phyloP scores from a whole-genome alignment of 2,797 vertebrate species.

The Antrozous pallidus region DNA sequence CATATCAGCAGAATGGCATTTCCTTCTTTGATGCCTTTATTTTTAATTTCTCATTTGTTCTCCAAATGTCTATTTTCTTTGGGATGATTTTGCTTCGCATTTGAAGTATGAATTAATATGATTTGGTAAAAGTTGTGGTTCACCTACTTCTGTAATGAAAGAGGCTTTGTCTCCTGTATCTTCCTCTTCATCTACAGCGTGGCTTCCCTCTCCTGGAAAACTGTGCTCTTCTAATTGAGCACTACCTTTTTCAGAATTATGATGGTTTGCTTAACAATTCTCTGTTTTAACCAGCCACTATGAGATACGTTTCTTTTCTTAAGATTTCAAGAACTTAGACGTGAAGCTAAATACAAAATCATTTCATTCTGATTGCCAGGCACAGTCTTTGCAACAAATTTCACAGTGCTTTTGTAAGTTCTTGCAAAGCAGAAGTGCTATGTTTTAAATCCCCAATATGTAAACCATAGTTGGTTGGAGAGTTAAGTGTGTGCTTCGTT shows the following conservation, averaged over 20 bases:
- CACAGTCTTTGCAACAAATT: constrained; percentile 91
- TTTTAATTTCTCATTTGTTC: constrained; percentile 58
- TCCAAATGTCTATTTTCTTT: constrained; percentile 71
- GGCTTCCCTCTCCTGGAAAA: constrained; percentile 68
- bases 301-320: constrained; percentile 73
- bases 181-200: constrained; percentile 66
- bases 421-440: constrained; percentile 86
- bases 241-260: constrained; percentile 67
- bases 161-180: constrained; percentile 80
- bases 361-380: constrained; percentile 89
- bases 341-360: constrained; percentile 86
- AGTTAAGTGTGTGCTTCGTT: constrained; percentile 74
- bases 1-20: constrained; percentile 31
- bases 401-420: constrained; percentile 88
- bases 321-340: constrained; percentile 77
- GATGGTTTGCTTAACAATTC: constrained; percentile 65
- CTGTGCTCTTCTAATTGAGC: constrained; percentile 72
- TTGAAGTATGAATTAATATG: constrained; percentile 92
- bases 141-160: constrained; percentile 88
- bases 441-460: constrained; percentile 82
- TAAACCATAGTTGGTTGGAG: constrained; percentile 73
- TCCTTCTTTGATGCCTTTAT: constrained; percentile 46
- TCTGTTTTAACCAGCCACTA: constrained; percentile 69
- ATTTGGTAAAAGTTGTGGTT: constrained; percentile 87
- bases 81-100: constrained; percentile 79